A percentile compares a stretch with the other conserved stretches of the same genome.
Evolutionary conservation across 2,888 invertebrate species (phyloP).

Genomic region (Drosophila stalkeri): DNA sequence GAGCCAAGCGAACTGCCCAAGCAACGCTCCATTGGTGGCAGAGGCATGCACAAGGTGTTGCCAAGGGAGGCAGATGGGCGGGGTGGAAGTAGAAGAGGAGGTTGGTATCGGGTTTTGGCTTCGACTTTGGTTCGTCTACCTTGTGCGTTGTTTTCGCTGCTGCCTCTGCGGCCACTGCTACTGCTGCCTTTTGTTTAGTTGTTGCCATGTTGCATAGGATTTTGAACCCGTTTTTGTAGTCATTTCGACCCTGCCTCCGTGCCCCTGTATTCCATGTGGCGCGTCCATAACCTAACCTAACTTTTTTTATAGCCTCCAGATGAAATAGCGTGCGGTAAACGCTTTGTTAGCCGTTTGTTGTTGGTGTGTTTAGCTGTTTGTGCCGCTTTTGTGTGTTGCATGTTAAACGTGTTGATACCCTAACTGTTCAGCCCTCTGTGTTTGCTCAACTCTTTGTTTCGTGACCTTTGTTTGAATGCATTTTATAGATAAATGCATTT

Average conservation of each 20-base stretch:
- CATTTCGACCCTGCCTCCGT: constrained; percentile 34
- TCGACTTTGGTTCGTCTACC: constrained; percentile 73
- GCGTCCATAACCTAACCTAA: constrained; percentile 82
- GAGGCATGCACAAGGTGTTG: constrained; percentile 13
- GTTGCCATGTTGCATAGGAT: constrained; percentile 82
- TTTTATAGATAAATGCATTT: constrained; percentile 24
- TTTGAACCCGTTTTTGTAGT: constrained; percentile 80
- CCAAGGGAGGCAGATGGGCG: not conserved
- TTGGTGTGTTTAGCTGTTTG: constrained; percentile 8
- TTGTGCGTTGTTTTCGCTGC: constrained; percentile 35
- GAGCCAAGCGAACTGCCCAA: constrained; percentile 39
- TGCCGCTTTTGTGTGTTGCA: constrained; percentile 36
- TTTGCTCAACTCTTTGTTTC: constrained; percentile 5
- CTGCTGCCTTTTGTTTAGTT: constrained; percentile 43
- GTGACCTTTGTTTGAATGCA: constrained; percentile 25
- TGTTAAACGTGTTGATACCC: constrained; percentile 41
- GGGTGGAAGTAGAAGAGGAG: not conserved
- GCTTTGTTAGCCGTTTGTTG: constrained; percentile 49
- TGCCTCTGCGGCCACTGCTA: constrained; percentile 2
- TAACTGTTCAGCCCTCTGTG: constrained; percentile 17
- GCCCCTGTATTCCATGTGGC: constrained; percentile 66
- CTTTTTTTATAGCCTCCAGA: constrained; percentile 63
- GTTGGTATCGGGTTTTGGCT: constrained; percentile 52
- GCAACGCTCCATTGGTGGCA: constrained; percentile 69
- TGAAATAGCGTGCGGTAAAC: constrained; percentile 60